Percentiles rank a stretch among this genome's conserved stretches.
Conservation (phyloP, 2,888 invertebrate species). For the Strigamia transsilvanica region DNA sequence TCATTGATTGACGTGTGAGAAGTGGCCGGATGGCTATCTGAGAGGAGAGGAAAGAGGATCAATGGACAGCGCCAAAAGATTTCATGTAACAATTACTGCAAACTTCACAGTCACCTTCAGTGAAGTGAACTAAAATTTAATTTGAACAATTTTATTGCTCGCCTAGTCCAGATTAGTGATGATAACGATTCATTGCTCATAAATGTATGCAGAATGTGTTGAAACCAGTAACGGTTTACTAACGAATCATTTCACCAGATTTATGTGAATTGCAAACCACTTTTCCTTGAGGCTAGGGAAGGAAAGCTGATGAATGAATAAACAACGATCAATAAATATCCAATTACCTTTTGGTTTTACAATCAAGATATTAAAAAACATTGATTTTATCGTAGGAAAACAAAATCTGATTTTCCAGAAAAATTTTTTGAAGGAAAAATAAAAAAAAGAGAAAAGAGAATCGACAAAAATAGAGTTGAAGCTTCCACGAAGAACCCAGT, state of each 20-base stretch:
- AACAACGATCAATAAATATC: conserved; percentile 20
- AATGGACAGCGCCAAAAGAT: conserved; percentile 2
- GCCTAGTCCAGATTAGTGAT: background rate
- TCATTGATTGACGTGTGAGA: conserved; percentile 43
- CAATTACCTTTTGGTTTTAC: background rate
- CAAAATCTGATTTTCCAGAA: background rate
- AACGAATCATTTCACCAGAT: conserved; percentile 4
- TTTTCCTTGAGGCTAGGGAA: background rate
- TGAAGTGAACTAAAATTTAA: background rate
- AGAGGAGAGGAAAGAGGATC: background rate
- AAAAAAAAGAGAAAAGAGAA: background rate
- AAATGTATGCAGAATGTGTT: background rate
- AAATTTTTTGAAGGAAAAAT: background rate
- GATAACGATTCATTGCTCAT: too few species aligned
- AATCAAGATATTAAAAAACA: background rate
- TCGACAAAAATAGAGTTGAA: background rate
- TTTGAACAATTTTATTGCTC: conserved; percentile 1
- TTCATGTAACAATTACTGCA: background rate
- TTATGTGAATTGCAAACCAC: background rate
- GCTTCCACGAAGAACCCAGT: background rate
- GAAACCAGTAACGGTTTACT: background rate
- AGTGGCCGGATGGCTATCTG: conserved; percentile 20
- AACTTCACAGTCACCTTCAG: background rate
- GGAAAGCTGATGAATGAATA: background rate
- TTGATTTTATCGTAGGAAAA: background rate